Conservation (phyloP, 2,797 vertebrate genomes). For the Philypnodon macrostomus region DNA sequence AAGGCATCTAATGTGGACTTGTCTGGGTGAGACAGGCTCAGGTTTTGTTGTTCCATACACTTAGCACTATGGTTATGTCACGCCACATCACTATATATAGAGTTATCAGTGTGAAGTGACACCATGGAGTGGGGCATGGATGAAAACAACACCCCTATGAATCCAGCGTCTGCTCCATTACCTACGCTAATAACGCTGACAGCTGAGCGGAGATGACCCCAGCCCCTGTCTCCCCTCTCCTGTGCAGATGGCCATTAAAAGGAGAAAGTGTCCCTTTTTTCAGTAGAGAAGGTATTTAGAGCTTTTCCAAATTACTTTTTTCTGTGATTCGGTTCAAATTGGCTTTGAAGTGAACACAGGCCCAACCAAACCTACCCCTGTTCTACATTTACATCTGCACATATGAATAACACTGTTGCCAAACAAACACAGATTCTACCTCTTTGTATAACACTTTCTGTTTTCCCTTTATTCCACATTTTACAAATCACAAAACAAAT, state of each 20-base stretch:
- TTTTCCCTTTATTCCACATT: slow-evolving; percentile 35
- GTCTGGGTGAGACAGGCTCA: slow-evolving; percentile 69
- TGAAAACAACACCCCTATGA: slow-evolving; percentile 96
- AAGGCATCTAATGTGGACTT: slow-evolving; percentile 83
- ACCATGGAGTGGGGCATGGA: slow-evolving; percentile 83
- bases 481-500: slow-evolving; percentile 55
- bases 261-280: slow-evolving; percentile 96
- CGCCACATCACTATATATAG: slow-evolving; percentile 92
- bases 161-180: slow-evolving; percentile 96
- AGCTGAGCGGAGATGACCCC: slow-evolving; percentile 99
- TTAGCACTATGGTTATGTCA: slow-evolving; percentile 80
- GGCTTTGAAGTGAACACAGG: slow-evolving; percentile 64
- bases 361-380: slow-evolving; percentile 58
- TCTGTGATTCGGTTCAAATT: slow-evolving; percentile 74
- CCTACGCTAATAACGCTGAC: slow-evolving; percentile 98
- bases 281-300: slow-evolving; percentile 91
- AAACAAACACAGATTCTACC: slow-evolving; percentile 1
- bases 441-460: slow-evolving; percentile 9
- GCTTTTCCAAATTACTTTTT: slow-evolving; percentile 93
- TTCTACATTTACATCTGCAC: slow-evolving; percentile 33
- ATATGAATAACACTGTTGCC: slow-evolving; percentile 1
- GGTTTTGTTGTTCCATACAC: slow-evolving; percentile 88
- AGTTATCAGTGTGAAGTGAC: slow-evolving; percentile 97
- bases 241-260: slow-evolving; percentile 99
- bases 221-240: slow-evolving; percentile 95